Evolutionary conservation across 2,797 vertebrate genomes (phyloP).

Genomic region (Halcyon smyrnensis): DNA sequence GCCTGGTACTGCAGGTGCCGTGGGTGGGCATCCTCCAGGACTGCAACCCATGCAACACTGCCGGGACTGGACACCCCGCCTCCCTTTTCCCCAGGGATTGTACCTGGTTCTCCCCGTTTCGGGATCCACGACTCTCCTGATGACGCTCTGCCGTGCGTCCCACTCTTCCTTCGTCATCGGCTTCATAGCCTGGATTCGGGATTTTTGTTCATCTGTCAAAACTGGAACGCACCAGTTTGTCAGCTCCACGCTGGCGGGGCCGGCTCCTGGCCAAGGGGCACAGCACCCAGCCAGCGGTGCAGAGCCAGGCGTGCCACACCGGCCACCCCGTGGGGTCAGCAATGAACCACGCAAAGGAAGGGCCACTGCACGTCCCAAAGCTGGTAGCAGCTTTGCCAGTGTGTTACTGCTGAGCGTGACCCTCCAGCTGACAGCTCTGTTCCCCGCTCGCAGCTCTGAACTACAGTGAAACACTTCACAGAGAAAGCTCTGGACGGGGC

Average conservation of each 20-base stretch:
- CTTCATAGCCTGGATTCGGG: conserved; percentile 92
- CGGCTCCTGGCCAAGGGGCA: neutral
- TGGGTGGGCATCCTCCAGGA: neutral
- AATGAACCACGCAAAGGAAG: neutral
- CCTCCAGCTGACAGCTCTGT: neutral
- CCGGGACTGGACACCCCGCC: neutral
- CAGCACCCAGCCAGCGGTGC: neutral
- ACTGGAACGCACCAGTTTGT: conserved; percentile 68
- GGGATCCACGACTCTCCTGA: conserved; percentile 90
- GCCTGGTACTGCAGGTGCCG: neutral
- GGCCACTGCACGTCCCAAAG: neutral
- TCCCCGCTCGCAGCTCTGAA: neutral
- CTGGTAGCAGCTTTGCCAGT: neutral
- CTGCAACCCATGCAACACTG: fast-evolving
- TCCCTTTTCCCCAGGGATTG: neutral
- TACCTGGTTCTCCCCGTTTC: conserved; percentile 93
- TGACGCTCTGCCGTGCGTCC: conserved; percentile 92
- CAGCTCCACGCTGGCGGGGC: neutral
- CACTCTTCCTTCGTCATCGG: conserved; percentile 97
- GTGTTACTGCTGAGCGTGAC: neutral
- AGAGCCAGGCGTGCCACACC: fast-evolving
- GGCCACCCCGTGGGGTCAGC: fast-evolving
- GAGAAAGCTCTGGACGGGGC: fast-evolving
- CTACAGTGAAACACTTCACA: neutral
- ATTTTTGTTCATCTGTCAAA: conserved; percentile 96